Conservation (phyloP, 2,113 vertebrate genomes). For the Orthonyx spaldingii region DNA sequence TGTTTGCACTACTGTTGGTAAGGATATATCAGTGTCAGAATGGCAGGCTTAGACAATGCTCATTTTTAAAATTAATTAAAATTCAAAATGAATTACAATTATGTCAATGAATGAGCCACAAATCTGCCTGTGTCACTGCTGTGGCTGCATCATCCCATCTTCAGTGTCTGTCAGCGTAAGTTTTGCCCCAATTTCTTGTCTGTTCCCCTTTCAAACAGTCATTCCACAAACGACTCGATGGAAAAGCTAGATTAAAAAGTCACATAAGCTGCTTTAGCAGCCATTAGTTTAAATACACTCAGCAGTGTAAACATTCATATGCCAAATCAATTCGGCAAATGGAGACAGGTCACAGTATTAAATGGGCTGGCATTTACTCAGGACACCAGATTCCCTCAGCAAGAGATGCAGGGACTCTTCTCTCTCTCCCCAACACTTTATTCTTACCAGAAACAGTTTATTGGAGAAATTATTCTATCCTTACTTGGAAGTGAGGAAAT, state of each 20-base stretch:
- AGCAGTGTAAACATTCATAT: neutral
- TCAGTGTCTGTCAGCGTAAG: neutral
- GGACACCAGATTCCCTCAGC: neutral
- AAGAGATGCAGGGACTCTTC: neutral
- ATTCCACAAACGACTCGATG: neutral
- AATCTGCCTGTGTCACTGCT: neutral
- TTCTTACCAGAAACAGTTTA: neutral
- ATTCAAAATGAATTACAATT: too few relatives aligned
- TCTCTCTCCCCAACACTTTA: neutral
- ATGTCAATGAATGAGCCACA: neutral
- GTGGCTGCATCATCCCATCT: neutral
- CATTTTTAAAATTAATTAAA: too few relatives aligned
- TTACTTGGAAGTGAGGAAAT: neutral
- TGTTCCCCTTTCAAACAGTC: neutral
- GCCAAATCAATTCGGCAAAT: constrained; percentile 48
- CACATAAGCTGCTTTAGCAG: constrained; percentile 50
- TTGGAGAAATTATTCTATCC: neutral
- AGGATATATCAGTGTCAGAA: neutral
- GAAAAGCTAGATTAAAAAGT: constrained; percentile 53
- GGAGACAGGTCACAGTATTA: neutral
- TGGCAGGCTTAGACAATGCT: neutral
- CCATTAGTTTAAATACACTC: constrained; percentile 47
- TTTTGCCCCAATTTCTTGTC: neutral
- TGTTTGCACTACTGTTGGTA: neutral
- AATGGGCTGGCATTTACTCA: neutral